Evolutionary conservation across 2,888 invertebrate genomes (phyloP).

Genomic region (Masnerella sp.): DNA sequence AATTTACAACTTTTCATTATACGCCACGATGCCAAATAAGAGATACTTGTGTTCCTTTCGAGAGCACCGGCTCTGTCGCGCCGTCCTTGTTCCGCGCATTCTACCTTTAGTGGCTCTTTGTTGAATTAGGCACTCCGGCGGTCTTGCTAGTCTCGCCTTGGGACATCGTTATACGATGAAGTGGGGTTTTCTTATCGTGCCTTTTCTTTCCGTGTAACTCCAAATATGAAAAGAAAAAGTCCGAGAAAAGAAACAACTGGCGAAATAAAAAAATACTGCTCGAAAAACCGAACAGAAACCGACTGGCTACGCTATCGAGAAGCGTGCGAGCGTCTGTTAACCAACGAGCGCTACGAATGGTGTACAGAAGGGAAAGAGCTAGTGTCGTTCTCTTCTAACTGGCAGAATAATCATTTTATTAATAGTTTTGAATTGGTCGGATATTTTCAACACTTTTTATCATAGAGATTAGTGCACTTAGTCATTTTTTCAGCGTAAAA

Average conservation of each 20-base stretch:
- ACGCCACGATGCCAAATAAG: conserved; percentile 55
- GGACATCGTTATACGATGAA: conserved; percentile 71
- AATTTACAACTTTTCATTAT: conserved; percentile 59
- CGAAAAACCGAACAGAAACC: conserved; percentile 32
- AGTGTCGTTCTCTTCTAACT: no score
- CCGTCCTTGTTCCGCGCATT: conserved; percentile 47
- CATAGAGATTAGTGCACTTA: no score
- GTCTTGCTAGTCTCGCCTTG: conserved; percentile 66
- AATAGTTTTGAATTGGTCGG: no score
- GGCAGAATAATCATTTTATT: no score
- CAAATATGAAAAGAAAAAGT: conserved; percentile 20
- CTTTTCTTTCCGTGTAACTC: conserved; percentile 35
- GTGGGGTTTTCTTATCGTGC: conserved; percentile 61
- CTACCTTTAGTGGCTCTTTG: conserved; percentile 63
- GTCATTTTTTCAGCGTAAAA: no score
- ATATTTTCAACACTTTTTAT: no score
- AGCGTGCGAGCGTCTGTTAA: conserved; percentile 33
- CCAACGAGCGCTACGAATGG: conserved; percentile 8
- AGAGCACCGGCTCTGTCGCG: no score
- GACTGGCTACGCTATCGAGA: conserved; percentile 40
- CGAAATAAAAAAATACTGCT: conserved; percentile 23
- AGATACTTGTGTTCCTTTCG: conserved; percentile 48
- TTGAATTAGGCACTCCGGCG: conserved; percentile 68
- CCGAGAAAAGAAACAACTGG: conserved; percentile 4
- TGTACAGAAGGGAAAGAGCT: conserved; percentile 15